Conservation (phyloP, 2,797 vertebrate genomes). For the Peromyscus melanophrys region DNA sequence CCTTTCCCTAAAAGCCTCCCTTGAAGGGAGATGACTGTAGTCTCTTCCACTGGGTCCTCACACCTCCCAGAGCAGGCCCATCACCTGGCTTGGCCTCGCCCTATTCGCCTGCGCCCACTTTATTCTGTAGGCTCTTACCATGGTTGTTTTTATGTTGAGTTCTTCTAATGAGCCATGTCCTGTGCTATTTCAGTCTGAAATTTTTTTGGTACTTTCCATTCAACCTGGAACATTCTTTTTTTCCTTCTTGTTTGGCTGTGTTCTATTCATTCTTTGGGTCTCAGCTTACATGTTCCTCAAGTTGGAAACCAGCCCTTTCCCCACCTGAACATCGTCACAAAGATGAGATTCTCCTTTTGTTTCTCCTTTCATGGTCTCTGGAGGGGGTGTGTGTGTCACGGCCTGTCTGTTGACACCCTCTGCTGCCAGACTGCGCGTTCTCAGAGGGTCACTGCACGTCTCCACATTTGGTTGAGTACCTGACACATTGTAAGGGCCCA, state of each 20-base stretch:
- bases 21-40: neutral
- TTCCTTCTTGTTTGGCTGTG: neutral
- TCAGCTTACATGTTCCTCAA: neutral
- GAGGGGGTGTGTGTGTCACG: neutral
- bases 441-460: neutral
- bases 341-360: neutral
- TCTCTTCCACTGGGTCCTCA: neutral
- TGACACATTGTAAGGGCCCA: neutral
- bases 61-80: neutral
- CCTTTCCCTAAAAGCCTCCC: neutral
- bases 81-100: neutral
- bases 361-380: neutral
- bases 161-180: neutral
- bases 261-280: conserved; percentile 23
- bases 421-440: neutral
- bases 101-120: rapidly evolving
- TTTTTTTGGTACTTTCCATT: neutral
- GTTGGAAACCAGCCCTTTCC: conserved; percentile 30
- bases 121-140: neutral
- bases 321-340: neutral
- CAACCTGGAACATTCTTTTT: neutral
- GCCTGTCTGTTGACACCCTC: neutral
- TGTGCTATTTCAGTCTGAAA: neutral
- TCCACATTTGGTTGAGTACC: neutral
- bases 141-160: neutral